A percentile compares a stretch with the other conserved stretches of the same genome.
Conservation (phyloP, 2,113 vertebrate genomes). For the Panurus biarmicus region DNA sequence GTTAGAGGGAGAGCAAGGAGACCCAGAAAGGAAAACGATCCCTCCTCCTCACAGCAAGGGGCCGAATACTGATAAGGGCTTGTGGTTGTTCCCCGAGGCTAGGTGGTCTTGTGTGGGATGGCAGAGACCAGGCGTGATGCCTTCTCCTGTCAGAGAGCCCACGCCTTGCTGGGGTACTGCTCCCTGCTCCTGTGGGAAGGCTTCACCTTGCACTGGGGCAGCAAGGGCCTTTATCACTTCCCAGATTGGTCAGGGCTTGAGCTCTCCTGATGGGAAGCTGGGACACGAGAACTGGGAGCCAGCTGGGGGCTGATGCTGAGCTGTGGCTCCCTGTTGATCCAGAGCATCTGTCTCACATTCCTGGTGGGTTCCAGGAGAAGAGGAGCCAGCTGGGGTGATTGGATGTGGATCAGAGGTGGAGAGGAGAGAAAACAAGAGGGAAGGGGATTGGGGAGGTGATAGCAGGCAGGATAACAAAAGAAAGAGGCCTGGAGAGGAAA, state of each 20-base stretch:
- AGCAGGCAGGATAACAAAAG: background rate
- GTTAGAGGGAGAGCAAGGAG: background rate
- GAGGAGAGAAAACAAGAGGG: background rate
- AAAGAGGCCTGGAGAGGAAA: background rate
- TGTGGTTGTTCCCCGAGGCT: background rate
- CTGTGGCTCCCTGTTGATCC: conserved; percentile 15
- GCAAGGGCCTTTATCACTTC: conserved; percentile 39
- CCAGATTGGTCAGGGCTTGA: background rate
- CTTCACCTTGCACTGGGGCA: background rate
- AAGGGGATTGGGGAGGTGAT: background rate
- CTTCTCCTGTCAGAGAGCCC: conserved; percentile 19
- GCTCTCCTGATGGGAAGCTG: conserved; percentile 30
- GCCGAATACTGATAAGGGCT: background rate
- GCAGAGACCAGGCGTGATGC: background rate
- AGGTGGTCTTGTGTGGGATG: background rate
- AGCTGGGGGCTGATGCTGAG: background rate
- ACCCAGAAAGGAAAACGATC: conserved; percentile 9
- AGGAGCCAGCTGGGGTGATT: background rate
- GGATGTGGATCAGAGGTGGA: background rate
- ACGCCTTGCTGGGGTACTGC: background rate
- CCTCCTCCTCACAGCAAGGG: conserved; percentile 3
- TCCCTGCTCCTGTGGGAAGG: conserved; percentile 2
- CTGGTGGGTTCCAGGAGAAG: background rate
- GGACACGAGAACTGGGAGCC: conserved; percentile 5
- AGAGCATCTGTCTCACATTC: conserved; percentile 31